Conservation (phyloP, 2,888 invertebrate genomes). For the Heliconius cydno region DNA sequence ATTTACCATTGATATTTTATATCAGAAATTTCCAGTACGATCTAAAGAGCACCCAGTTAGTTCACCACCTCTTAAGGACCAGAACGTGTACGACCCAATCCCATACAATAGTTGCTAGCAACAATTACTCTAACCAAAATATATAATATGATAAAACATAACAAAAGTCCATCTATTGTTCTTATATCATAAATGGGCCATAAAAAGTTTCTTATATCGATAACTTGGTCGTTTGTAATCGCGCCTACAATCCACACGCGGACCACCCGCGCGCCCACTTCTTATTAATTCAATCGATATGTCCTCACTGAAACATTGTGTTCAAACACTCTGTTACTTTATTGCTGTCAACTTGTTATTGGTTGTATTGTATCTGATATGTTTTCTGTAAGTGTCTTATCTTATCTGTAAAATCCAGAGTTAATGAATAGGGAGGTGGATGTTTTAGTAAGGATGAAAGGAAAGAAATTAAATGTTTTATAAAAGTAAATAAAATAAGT, state of each 20-base stretch:
- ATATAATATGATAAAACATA: constrained; percentile 56
- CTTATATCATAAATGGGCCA: constrained; percentile 67
- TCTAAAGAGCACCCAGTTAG: neutral
- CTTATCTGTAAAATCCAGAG: too few species aligned
- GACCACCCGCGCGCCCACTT: constrained; percentile 81
- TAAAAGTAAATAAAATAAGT: neutral
- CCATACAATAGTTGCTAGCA: constrained; percentile 37
- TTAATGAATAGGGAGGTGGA: too few species aligned
- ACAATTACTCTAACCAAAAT: constrained; percentile 53
- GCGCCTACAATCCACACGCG: constrained; percentile 65
- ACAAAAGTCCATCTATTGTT: constrained; percentile 73
- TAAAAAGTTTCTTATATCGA: constrained; percentile 66
- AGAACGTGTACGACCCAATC: constrained; percentile 45
- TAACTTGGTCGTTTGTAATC: constrained; percentile 68
- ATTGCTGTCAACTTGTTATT: constrained; percentile 62
- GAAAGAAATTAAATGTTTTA: neutral
- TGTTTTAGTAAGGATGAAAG: neutral
- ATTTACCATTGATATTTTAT: neutral
- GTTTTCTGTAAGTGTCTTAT: too few species aligned
- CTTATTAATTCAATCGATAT: constrained; percentile 82
- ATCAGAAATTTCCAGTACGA: neutral
- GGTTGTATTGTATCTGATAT: constrained; percentile 47
- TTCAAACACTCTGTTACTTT: constrained; percentile 66
- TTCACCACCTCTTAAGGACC: neutral
- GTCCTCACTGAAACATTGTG: constrained; percentile 76